Conservation (phyloP, 2,113 vertebrate species). For the Brachyhypopomus gauderio region DNA sequence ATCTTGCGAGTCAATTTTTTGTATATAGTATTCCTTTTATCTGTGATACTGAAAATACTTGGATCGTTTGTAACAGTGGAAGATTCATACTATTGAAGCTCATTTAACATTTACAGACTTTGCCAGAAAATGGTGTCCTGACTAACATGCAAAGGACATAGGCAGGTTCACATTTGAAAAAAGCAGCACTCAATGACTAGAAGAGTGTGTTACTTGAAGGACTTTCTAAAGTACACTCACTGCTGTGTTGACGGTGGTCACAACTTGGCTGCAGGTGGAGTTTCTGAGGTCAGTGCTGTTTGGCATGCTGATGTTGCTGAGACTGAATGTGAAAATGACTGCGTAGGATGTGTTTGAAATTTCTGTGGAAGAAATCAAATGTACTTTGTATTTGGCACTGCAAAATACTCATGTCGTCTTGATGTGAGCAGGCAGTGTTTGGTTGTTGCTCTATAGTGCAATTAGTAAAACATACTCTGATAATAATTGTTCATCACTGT, state of each 20-base stretch:
- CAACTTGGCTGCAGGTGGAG: background rate
- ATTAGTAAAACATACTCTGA: constrained; percentile 4
- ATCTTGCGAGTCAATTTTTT: no score
- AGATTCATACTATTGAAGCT: no score
- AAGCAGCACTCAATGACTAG: no score
- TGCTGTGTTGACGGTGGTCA: background rate
- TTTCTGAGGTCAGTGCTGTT: background rate
- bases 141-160: no score
- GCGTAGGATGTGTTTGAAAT: background rate
- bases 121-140: no score
- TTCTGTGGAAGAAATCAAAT: background rate
- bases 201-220: background rate
- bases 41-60: no score
- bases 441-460: background rate
- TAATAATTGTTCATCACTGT: background rate
- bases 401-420: no score
- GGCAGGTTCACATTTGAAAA: background rate
- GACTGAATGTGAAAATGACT: background rate
- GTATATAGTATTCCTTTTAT: no score
- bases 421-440: no score
- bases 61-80: no score
- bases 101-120: no score
- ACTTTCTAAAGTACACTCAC: background rate
- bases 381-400: background rate
- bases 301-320: background rate